Evolutionary conservation across 2,888 invertebrate species (phyloP).

Genomic region (Nemoura dubitans): DNA sequence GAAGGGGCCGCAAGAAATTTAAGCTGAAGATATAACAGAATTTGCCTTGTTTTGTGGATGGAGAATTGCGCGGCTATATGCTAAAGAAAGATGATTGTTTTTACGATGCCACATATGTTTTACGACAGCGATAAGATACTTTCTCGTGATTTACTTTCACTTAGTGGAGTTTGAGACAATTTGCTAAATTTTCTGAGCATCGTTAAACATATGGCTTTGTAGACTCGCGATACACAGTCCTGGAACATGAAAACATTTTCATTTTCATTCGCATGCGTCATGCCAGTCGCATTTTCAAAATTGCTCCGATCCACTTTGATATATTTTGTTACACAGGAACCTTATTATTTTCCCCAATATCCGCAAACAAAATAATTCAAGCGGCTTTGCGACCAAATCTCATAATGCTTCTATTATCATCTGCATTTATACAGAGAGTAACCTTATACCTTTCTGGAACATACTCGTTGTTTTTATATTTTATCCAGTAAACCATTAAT

Average conservation of each 20-base stretch:
- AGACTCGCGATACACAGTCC: not conserved
- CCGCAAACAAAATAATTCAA: not conserved
- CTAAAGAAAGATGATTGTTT: not conserved
- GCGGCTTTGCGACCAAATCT: conserved; percentile 2
- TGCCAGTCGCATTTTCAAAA: not conserved
- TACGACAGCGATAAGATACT: not conserved
- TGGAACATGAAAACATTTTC: not conserved
- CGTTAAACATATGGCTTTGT: not conserved
- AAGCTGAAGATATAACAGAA: conserved; percentile 16
- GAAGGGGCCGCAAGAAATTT: not conserved
- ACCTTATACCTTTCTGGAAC: not conserved
- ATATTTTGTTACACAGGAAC: not conserved
- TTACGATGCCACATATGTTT: not conserved
- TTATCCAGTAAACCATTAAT: conserved; percentile 14
- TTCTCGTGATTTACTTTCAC: not conserved
- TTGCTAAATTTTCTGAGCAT: not conserved
- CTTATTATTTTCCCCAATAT: not conserved
- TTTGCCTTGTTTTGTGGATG: not conserved
- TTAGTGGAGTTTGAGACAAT: not conserved
- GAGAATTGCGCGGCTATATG: not conserved
- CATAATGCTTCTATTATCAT: conserved; percentile 29
- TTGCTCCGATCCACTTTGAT: not conserved
- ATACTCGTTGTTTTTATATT: conserved; percentile 22
- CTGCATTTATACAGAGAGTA: not conserved
- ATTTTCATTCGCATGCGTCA: conserved; percentile 13